phyloP scores from a whole-genome alignment of 2,797 vertebrate species.

The Syncerus caffer region DNA sequence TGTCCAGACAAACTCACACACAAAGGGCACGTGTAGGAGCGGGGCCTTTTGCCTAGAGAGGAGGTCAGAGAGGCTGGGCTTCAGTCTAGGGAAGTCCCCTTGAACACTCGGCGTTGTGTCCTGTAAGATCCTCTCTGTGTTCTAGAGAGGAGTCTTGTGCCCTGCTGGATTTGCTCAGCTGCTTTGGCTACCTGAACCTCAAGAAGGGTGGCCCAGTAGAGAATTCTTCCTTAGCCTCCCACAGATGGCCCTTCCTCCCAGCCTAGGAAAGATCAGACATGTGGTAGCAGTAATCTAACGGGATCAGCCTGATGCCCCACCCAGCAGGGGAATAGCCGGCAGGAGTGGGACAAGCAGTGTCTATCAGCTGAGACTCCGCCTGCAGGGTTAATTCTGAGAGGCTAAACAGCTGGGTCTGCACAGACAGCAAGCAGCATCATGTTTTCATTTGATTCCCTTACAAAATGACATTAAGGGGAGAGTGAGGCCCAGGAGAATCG shows the following conservation, averaged over 20 bases:
- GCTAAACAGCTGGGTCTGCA: neutral
- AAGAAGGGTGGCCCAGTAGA: neutral
- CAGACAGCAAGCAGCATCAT: conserved; percentile 44
- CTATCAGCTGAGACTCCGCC: neutral
- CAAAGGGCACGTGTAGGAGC: neutral
- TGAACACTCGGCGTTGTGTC: neutral
- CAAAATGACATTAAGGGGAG: conserved; percentile 59
- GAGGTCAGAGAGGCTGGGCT: neutral
- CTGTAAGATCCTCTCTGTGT: neutral
- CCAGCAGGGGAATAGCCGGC: neutral
- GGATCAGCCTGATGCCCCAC: neutral
- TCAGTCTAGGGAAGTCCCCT: neutral
- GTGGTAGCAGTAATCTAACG: neutral
- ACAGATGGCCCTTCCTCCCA: neutral
- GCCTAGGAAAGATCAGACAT: neutral
- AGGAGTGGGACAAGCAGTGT: neutral
- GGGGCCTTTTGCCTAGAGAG: neutral
- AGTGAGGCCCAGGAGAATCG: neutral
- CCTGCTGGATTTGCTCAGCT: neutral
- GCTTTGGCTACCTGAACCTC: neutral
- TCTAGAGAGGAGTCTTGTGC: neutral
- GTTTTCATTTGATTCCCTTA: conserved; percentile 64
- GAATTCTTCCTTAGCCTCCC: neutral
- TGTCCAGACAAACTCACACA: neutral
- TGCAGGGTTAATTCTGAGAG: neutral